phyloP scores from a whole-genome alignment of 2,113 vertebrate genomes.

The Austrofundulus limnaeus region DNA sequence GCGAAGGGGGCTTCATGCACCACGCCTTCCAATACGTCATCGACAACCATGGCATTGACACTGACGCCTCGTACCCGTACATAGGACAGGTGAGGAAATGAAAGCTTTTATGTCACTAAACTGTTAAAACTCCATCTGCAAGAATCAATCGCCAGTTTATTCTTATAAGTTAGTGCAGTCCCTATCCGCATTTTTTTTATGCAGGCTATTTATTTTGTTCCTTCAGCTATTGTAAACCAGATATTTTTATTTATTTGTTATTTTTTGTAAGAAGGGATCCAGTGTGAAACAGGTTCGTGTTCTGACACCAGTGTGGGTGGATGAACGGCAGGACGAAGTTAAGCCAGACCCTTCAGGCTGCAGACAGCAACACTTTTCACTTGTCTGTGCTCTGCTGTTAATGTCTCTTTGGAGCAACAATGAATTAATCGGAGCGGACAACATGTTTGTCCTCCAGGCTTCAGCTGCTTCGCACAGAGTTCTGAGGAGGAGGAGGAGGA shows the following conservation, averaged over 20 bases:
- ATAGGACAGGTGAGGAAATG: conserved; percentile 31
- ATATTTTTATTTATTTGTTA: background rate
- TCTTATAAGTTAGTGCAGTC: background rate
- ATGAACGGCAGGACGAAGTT: conserved; percentile 28
- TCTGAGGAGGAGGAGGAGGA: conserved; percentile 43
- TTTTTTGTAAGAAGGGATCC: background rate
- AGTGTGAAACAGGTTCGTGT: conserved; percentile 5
- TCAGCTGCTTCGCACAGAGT: conserved; percentile 34
- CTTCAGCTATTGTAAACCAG: background rate
- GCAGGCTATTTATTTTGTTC: background rate
- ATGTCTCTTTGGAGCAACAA: conserved; percentile 60
- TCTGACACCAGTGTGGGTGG: conserved; percentile 39
- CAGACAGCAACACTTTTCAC: conserved; percentile 46
- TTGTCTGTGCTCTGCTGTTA: conserved; percentile 49
- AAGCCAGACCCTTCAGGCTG: conserved; percentile 40
- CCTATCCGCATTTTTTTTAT: background rate
- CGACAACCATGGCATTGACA: conserved; percentile 80
- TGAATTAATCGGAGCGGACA: conserved; percentile 62
- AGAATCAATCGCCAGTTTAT: background rate
- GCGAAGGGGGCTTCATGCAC: conserved; percentile 75
- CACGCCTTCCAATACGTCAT: conserved; percentile 77
- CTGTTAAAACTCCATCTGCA: background rate
- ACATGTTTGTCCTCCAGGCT: conserved; percentile 58
- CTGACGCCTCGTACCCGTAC: conserved; percentile 77
- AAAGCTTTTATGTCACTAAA: background rate